Evolutionary conservation across 2,113 vertebrate species (phyloP), one percentile per base, ranked within the genome.

Genomic region (Cebidichthys violaceus): DNA sequence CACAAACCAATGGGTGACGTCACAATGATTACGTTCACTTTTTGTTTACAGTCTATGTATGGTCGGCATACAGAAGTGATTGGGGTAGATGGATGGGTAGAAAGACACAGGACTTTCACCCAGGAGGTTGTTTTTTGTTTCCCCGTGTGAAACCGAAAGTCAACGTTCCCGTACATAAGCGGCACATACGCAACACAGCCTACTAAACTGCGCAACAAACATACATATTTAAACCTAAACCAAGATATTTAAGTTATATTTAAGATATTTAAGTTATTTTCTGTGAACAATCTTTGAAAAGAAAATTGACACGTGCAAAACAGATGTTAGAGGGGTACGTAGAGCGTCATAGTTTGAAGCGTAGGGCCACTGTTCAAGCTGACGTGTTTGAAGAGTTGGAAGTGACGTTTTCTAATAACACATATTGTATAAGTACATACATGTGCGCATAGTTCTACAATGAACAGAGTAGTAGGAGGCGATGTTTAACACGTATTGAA

Each of bases 401-500:
- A 18, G 45, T 22, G 50, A 52, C 8, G 8, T 22, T 20, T 52
- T 9, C 8, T 52, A 22, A 10, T 52, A 52, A 52, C 50, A 22
- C 54, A 33, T 33, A 33, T 18, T 61, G 15, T 39, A 9, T 29
- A 66, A 43, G 14, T 43, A 9, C 22, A 29, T 45, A 27, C n/a
- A 29, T 27, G 15, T 17, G n/a, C n/a, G 10, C 39, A 39, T 41
- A 41, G 22, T 39, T 65, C 35, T 65, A 1, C 2, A 2, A 50
- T 29, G 27, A 31, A 50, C 29, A 22, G 14, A 41, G 37, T 27
- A 29, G 37, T 15, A 61, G 6, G 62, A 70, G 11, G 22, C 54
- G n/a, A 70, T 71, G 68, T 55, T 37, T 17, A 39, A 61, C 60
- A 52, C n/a, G 31, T n/a, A 33, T 5, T 33, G 39, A 72, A 59